Base-by-base conservation (phyloP, 2,888 invertebrate genomes). In the Spodoptera littoralis region DNA sequence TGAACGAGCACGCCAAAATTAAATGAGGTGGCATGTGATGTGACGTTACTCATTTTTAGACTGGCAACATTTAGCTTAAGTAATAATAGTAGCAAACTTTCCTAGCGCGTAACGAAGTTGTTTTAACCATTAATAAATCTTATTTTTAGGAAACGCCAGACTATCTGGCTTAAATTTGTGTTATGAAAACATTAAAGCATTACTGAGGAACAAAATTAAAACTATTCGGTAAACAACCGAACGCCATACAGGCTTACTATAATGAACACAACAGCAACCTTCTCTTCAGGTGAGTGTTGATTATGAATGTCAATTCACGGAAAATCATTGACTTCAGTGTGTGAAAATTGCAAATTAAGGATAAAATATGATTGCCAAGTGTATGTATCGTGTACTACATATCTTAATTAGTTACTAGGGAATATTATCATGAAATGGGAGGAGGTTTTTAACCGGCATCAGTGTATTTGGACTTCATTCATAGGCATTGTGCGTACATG, bases 191-290 rank as follows among this genome's bases (percentile, higher is more conserved):
- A 56, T 60, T 60, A 57, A 54, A 46, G 57, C 13, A 50, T 13
- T 50, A 63, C 5, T 58, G 48, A 22, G 48, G 43, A 11, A 30
- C 47, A 61, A 49, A 56, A 60, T 60, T 36, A 47, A 59, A 64
- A 61, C 48, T 51, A 70, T 59, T 61, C 67, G 67, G 58, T 57
- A 56, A 53, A 52, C 47, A 46, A 54, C 61, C 64, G 52, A 67
- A 69, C 52, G 46, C 48, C 46, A 62, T 47, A 51, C 30, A 59
- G 52, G 52, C 57, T 60, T 41, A 60, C 48, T 72, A 84, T 73
- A 77, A 86, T 84, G 84, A 85, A 85, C 79, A 81, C 81, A 80
- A 84, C 77, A 76, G 80, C 78, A 61, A 78, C 77, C 53, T 75
- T 77, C 60, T 76, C 77, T 71, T 74, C 83, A 76, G 76, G 80